Percentiles rank a stretch among this genome's conserved stretches.
Evolutionary conservation across 1,140 invertebrate species (phyloP).

Genomic region (Neodiprion virginianus): DNA sequence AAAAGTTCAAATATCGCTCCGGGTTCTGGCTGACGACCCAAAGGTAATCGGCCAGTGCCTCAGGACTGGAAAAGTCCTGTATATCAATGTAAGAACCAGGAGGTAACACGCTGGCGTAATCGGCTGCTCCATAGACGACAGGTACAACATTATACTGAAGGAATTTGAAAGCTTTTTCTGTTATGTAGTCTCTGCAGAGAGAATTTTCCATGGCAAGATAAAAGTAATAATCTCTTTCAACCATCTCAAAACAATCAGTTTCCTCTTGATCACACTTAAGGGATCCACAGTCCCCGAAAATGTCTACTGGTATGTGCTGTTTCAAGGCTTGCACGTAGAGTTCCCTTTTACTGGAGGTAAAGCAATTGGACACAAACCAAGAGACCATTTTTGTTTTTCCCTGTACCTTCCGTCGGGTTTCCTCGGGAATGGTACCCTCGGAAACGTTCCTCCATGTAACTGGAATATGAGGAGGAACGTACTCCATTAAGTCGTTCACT

Average conservation of each 20-base stretch:
- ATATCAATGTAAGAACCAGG: constrained; percentile 53
- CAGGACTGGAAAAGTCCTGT: constrained; percentile 40
- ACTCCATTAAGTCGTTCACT: constrained; percentile 39
- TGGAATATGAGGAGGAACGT: constrained; percentile 13
- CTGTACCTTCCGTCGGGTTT: constrained; percentile 6
- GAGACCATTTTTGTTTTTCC: constrained; percentile 60
- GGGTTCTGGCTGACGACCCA: not conserved
- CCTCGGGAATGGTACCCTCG: not conserved
- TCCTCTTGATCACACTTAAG: constrained; percentile 45
- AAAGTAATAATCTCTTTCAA: constrained; percentile 64
- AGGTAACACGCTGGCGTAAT: constrained; percentile 61
- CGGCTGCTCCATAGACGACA: constrained; percentile 53
- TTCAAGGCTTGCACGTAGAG: constrained; percentile 60
- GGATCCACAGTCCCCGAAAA: constrained; percentile 69
- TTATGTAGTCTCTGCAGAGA: constrained; percentile 63
- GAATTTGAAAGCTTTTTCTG: constrained; percentile 63
- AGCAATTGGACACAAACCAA: constrained; percentile 70
- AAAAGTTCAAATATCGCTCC: not conserved
- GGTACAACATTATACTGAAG: constrained; percentile 51
- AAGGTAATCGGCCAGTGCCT: constrained; percentile 47
- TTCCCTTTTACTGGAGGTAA: constrained; percentile 58
- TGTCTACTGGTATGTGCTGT: constrained; percentile 65
- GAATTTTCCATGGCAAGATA: constrained; percentile 72
- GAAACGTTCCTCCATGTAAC: not conserved
- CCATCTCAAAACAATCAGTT: constrained; percentile 43